phyloP scores from a whole-genome alignment of 1,140 invertebrate genomes.

The Drosophila mayri region DNA sequence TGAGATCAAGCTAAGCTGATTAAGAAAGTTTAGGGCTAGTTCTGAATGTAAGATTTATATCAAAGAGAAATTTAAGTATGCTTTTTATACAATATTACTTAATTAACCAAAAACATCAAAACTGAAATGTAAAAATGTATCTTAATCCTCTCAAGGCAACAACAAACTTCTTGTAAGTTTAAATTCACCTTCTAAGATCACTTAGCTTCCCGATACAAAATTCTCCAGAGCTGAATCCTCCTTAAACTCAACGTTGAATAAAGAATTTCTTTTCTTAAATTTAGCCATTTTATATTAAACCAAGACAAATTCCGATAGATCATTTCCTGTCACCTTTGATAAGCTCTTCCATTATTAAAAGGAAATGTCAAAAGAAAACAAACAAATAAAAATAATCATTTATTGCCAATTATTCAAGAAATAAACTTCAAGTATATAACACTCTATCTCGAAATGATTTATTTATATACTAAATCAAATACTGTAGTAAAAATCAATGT shows the following conservation, averaged over 20 bases:
- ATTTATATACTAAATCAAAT: slow-evolving; percentile 17
- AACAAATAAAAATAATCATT: slow-evolving; percentile 27
- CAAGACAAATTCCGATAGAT: slow-evolving; percentile 10
- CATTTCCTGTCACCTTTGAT: slow-evolving; percentile 54
- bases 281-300: slow-evolving; percentile 29
- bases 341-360: slow-evolving; percentile 20
- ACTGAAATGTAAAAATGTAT: too few species aligned
- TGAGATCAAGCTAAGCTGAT: not conserved
- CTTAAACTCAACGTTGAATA: not conserved
- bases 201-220: not conserved
- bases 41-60: not conserved
- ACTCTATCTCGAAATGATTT: slow-evolving; percentile 2
- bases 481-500: slow-evolving; percentile 59
- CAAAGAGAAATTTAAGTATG: not conserved
- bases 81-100: not conserved
- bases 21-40: not conserved
- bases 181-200: not conserved
- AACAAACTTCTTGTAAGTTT: not conserved
- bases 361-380: slow-evolving; percentile 20
- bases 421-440: slow-evolving; percentile 1
- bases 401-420: not conserved
- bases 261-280: not conserved
- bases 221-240: not conserved
- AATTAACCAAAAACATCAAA: not conserved
- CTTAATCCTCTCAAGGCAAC: not conserved